Evolutionary conservation across 2,113 vertebrate genomes (phyloP).

Genomic region (Cricetomys ansorgei): DNA sequence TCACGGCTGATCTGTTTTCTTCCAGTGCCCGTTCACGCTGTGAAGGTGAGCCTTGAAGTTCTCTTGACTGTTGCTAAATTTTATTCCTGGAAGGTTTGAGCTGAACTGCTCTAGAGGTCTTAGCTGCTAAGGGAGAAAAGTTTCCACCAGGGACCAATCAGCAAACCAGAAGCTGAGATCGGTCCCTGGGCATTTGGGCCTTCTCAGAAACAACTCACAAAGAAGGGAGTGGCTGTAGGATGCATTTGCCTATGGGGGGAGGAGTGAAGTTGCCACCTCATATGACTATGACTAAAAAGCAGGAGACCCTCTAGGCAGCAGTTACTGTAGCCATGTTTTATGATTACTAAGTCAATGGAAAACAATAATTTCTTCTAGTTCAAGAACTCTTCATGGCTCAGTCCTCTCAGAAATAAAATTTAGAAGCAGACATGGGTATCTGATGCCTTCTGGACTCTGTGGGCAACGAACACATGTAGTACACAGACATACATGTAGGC

Average conservation of each 20-base stretch:
- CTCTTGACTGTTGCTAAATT: constrained; percentile 10
- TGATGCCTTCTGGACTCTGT: neutral
- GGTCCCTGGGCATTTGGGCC: neutral
- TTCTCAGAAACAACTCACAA: neutral
- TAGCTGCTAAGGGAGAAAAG: neutral
- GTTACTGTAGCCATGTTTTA: neutral
- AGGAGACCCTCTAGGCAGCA: neutral
- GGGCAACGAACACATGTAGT: neutral
- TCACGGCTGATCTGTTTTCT: neutral
- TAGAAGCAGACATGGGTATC: neutral
- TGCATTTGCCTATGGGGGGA: neutral
- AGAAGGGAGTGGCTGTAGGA: neutral
- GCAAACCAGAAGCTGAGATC: neutral
- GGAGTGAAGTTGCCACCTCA: neutral
- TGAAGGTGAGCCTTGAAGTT: neutral
- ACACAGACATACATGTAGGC: neutral
- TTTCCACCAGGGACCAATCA: neutral
- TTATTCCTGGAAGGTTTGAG: neutral
- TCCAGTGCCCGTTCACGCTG: neutral
- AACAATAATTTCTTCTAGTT: neutral
- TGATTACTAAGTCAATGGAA: neutral
- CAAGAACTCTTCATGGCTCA: neutral
- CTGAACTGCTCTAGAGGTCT: neutral
- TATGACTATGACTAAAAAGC: neutral
- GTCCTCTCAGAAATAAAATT: neutral